Conservation (phyloP, 2,888 invertebrate genomes). For the Tinea trinotella region DNA sequence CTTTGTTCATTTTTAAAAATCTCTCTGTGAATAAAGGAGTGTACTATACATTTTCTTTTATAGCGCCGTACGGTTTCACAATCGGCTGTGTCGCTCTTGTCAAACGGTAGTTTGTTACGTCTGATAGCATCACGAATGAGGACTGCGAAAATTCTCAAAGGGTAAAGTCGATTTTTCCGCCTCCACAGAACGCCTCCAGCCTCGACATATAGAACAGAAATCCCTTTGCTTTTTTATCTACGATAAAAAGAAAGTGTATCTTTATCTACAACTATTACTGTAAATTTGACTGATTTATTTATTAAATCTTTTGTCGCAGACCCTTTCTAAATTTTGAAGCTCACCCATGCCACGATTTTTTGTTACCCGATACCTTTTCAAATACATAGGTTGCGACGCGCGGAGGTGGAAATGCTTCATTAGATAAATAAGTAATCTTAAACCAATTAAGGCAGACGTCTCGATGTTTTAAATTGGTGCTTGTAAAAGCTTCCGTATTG, state of each 20-base stretch:
- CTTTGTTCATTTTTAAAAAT: too few species aligned
- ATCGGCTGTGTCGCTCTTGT: conserved; percentile 13
- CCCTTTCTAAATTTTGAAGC: background rate
- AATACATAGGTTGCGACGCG: background rate
- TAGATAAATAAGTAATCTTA: conserved; percentile 8
- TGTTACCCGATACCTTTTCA: background rate
- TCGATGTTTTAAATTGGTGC: background rate
- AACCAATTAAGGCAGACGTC: conserved; percentile 4
- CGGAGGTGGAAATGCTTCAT: background rate
- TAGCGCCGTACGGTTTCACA: conserved; percentile 3
- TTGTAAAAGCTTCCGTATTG: conserved; percentile 14
- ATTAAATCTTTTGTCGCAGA: background rate
- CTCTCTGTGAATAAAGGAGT: too few species aligned
- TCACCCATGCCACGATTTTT: background rate
- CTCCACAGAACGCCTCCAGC: conserved; percentile 16
- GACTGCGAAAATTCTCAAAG: conserved; percentile 15
- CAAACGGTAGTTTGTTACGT: conserved; percentile 17
- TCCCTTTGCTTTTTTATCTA: conserved; percentile 9
- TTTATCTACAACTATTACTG: conserved; percentile 5
- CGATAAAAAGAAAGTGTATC: background rate
- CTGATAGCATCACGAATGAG: conserved; percentile 19
- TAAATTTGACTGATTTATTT: background rate
- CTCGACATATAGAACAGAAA: conserved; percentile 1
- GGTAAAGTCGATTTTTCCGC: conserved; percentile 15
- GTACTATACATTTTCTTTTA: too few species aligned